Conservation (phyloP, 2,888 invertebrate species). For the Ophion slaviceki region DNA sequence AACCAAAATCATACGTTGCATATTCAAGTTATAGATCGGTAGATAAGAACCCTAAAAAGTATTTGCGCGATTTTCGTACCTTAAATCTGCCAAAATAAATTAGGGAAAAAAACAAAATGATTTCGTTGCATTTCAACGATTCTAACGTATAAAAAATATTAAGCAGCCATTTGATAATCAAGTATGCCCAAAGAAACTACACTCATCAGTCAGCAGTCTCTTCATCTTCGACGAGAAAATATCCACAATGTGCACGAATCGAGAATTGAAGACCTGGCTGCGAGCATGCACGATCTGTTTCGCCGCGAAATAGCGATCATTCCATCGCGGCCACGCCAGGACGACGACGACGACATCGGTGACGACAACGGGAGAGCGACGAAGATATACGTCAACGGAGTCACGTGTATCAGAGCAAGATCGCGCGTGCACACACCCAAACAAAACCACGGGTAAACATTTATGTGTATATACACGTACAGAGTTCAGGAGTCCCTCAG, state of each 20-base stretch:
- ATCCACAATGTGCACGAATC: conserved; percentile 50
- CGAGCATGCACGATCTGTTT: conserved; percentile 51
- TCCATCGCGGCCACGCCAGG: conserved; percentile 48
- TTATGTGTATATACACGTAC: not conserved
- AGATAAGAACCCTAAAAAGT: too few species aligned
- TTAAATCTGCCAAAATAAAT: too few species aligned
- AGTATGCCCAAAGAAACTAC: not conserved
- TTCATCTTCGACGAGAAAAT: not conserved
- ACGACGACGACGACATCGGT: conserved; percentile 16
- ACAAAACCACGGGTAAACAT: not conserved
- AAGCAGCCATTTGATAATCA: not conserved
- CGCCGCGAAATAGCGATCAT: conserved; percentile 59
- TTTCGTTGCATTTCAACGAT: too few species aligned
- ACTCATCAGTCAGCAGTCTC: not conserved
- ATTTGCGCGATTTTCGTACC: too few species aligned
- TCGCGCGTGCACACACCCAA: not conserved
- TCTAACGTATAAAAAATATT: too few species aligned
- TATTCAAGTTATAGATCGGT: too few species aligned
- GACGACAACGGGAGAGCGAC: conserved; percentile 30
- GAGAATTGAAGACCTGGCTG: conserved; percentile 50
- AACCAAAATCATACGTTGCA: too few species aligned
- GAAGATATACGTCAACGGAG: conserved; percentile 50
- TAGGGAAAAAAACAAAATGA: too few species aligned
- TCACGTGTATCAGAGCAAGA: conserved; percentile 32
- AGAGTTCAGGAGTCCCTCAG: conserved; percentile 41